Percentiles rank a stretch among this genome's conserved stretches.
Evolutionary conservation across 2,797 vertebrate species (phyloP).

Genomic region (Delichon dasypus): DNA sequence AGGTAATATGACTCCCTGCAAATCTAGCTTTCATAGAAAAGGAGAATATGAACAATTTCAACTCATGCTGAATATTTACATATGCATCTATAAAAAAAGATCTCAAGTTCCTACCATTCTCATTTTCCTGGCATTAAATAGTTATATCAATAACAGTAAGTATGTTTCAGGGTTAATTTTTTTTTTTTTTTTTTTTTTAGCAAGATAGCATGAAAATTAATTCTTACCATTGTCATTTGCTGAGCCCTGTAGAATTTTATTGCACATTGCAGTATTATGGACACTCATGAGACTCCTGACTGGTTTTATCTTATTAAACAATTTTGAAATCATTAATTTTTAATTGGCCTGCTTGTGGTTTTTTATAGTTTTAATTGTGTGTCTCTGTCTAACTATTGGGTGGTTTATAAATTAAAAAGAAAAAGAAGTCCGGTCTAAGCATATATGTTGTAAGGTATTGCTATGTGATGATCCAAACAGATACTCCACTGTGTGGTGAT

Average conservation of each 20-base stretch:
- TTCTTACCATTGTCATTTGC: slow-evolving; percentile 68
- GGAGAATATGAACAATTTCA: background rate
- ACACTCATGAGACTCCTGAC: slow-evolving; percentile 77
- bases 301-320: slow-evolving; percentile 83
- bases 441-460: slow-evolving; percentile 22
- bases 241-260: slow-evolving; percentile 75
- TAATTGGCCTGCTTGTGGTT: slow-evolving; percentile 73
- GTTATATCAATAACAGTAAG: slow-evolving; percentile 19
- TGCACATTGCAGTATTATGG: slow-evolving; percentile 52
- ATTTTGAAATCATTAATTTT: slow-evolving; percentile 85
- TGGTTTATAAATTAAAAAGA: slow-evolving; percentile 64
- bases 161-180: slow-evolving; percentile 49
- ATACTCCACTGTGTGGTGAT: slow-evolving; percentile 41
- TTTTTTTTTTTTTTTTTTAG: slow-evolving; percentile 31
- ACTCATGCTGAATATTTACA: background rate
- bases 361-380: slow-evolving; percentile 78
- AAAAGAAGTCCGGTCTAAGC: slow-evolving; percentile 42
- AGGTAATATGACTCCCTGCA: background rate
- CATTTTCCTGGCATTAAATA: slow-evolving; percentile 10
- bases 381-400: slow-evolving; percentile 35
- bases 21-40: background rate
- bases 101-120: background rate
- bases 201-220: slow-evolving; percentile 59
- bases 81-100: background rate
- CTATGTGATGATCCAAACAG: slow-evolving; percentile 4